Base-by-base conservation (phyloP, 2,888 invertebrate genomes). In the Phytoseiulus persimilis region DNA sequence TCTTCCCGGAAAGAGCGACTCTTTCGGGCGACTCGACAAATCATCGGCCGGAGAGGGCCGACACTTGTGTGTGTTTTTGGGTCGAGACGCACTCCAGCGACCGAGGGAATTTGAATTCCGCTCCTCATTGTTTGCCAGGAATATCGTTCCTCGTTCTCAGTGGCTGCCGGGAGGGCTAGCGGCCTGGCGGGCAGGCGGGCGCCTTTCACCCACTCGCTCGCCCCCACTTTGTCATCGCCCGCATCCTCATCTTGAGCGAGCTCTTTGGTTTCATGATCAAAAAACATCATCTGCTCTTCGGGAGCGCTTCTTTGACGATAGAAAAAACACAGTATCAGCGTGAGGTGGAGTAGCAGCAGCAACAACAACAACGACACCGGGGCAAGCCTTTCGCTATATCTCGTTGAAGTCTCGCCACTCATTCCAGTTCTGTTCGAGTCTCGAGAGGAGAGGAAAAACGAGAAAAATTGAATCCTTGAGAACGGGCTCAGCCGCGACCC, bases 221-320 rank as follows among this genome's bases (percentile, higher is more conserved):
- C 23, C 65, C 65, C 18, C 65, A 28, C 11, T 65, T 65, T 23
- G 65, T 65, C 65, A 65, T 65, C 65, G 18, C 65, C 65, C 65
- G 65, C 65, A 65, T 65, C 65, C 18, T 65, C 65, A 65, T 65
- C 23, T 65, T 18, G 65, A 65, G 65, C 65, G 65, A 65, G 65
- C 65, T 65, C 65, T 65, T 65, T 65, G 65, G 65, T 65, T 65
- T 65, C 65, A 65, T 65, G 65, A 65, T 65, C 65, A 65, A 65
- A 65, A 65, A 65, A 65, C 65, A 65, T 65, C 65, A 65, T 65
- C 65, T 65, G 5, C 28, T 23, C 65, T 28, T 18, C 65, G 65
- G 5, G 65, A 23, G 65, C 28, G 65, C 65, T 65, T 65, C 18
- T 65, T 65, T 23, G 18, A 65, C 65, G 65, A 28, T 1, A 28